Evolutionary conservation across 2,888 invertebrate genomes (phyloP), one percentile per base, ranked within the genome.

Genomic region (Plebejus anna): DNA sequence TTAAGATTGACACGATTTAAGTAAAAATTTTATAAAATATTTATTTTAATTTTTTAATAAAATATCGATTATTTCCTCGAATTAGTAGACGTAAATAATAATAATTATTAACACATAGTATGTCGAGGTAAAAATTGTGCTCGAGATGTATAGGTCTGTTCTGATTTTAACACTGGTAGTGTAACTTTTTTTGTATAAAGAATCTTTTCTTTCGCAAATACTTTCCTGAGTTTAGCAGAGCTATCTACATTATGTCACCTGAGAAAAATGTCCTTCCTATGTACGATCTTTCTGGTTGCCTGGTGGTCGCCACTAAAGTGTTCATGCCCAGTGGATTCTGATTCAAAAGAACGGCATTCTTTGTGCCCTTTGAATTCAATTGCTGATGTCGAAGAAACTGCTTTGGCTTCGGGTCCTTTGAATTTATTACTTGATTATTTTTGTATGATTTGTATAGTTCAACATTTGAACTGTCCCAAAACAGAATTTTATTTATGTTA

Each of bases 371-470:
- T 72, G 47, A 22, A 47, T 42, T 72, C 2, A 28, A 51, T 28
- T 51, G 42, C 2, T 47, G 47, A 28, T 28, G 72, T 22, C 22
- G 42, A 22, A 22, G 42, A 38, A 42, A 47, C 42, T 47, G 71
- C n/a, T 71, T 38, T n/a, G 22, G 71, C 61, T 66, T 66, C 28
- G 32, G 66, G 32, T 32, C 66, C 28, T 66, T 66, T 66, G 66
- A 13, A 66, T 32, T 32, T 66, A 32, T 32, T 66, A 13, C 66
- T 66, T 66, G 32, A 32, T 66, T 13, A 66, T 22, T 66, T 32
- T 32, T 32, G 66, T 36, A 5, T 32, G 16, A 32, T 16, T 32
- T 66, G 13, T 66, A 66, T 32, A 32, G 32, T 66, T 5, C 32
- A 36, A 66, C 7, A 66, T 66, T 66, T 66, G 66, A 32, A 4